Evolutionary conservation across 2,113 vertebrate genomes (phyloP).

Genomic region (Rhabdomys dilectus): DNA sequence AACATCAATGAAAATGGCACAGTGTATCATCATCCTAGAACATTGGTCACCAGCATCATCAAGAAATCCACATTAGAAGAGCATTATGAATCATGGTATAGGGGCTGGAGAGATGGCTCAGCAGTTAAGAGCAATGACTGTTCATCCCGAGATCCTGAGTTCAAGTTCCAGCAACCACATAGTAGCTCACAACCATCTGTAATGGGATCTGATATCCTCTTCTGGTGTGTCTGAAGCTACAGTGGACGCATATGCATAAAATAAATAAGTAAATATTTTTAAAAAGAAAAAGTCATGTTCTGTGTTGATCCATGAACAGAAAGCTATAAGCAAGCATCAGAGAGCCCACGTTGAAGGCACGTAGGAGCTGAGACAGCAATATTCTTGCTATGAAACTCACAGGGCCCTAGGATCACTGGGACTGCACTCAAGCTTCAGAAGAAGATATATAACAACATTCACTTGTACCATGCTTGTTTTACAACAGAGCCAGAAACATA

Average conservation of each 20-base stretch:
- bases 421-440: neutral
- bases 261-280: too few species aligned
- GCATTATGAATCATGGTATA: neutral
- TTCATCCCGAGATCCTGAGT: too few species aligned
- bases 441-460: neutral
- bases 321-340: neutral
- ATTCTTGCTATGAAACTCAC: neutral
- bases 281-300: neutral
- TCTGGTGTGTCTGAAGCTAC: too few species aligned
- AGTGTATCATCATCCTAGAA: neutral
- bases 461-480: neutral
- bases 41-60: fast-evolving
- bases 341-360: fast-evolving
- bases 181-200: too few species aligned
- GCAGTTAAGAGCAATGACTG: too few species aligned
- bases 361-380: neutral
- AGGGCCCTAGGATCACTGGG: neutral
- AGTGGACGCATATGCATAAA: too few species aligned
- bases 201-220: too few species aligned
- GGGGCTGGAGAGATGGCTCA: neutral
- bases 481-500: neutral
- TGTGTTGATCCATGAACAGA: neutral
- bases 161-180: too few species aligned
- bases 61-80: neutral
- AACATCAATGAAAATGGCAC: fast-evolving